Evolutionary conservation across 2,113 vertebrate species (phyloP).

Genomic region (Odontophorus gujanensis): DNA sequence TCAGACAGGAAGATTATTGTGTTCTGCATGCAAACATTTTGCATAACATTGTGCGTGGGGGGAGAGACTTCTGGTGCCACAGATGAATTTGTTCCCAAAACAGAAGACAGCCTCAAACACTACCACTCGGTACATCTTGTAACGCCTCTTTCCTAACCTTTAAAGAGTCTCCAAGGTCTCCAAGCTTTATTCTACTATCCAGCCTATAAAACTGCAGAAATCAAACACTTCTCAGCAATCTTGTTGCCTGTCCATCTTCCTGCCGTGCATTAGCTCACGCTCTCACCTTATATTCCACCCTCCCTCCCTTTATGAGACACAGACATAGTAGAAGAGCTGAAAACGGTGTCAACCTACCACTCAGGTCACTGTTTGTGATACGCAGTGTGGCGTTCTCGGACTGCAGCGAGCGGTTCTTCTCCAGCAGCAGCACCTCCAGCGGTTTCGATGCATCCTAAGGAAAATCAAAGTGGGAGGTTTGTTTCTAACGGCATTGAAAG

Average conservation of each 20-base stretch:
- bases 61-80: constrained; percentile 5
- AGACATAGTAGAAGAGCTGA: neutral
- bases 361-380: constrained; percentile 95
- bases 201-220: constrained; percentile 33
- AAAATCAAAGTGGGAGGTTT: constrained; percentile 53
- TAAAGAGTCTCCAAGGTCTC: constrained; percentile 20
- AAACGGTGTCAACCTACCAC: constrained; percentile 86
- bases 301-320: constrained; percentile 32
- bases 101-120: constrained; percentile 46
- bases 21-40: constrained; percentile 52
- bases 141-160: constrained; percentile 47
- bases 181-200: constrained; percentile 38
- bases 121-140: constrained; percentile 10
- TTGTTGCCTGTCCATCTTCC: constrained; percentile 20
- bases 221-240: neutral
- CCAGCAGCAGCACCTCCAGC: constrained; percentile 94
- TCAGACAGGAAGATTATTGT: constrained; percentile 39
- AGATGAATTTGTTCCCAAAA: constrained; percentile 21
- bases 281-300: constrained; percentile 50
- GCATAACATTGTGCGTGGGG: constrained; percentile 11
- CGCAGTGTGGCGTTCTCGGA: constrained; percentile 94
- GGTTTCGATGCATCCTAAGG: constrained; percentile 91
- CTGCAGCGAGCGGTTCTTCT: constrained; percentile 95
- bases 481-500: neutral
- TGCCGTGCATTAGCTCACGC: constrained; percentile 64